A percentile compares a stretch with the other conserved stretches of the same genome.
Conservation (phyloP, 2,888 invertebrate genomes). For the Fragum sueziense region DNA sequence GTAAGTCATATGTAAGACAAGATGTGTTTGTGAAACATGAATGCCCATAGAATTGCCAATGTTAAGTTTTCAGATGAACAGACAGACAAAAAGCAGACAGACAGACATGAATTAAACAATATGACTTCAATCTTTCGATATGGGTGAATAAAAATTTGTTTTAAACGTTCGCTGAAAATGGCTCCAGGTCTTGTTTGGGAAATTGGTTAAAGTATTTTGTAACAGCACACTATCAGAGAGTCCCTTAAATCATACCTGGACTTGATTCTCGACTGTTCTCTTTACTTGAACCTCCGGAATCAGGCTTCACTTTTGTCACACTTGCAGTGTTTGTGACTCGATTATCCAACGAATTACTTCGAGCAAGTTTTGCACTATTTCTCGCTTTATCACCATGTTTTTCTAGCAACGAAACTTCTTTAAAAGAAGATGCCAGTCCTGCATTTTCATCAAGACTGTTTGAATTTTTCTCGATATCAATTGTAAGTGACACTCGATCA, state of each 20-base stretch:
- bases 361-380: background rate
- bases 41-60: too few relatives aligned
- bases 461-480: conserved; percentile 57
- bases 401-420: conserved; percentile 42
- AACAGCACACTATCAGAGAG: too few relatives aligned
- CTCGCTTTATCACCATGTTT: background rate
- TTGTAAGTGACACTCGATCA: conserved; percentile 75
- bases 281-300: conserved; percentile 6
- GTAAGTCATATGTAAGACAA: too few relatives aligned
- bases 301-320: background rate
- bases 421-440: conserved; percentile 57
- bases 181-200: too few relatives aligned
- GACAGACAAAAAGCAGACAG: too few relatives aligned
- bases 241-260: conserved; percentile 18
- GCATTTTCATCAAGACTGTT: conserved; percentile 51
- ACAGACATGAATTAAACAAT: too few relatives aligned
- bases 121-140: too few relatives aligned
- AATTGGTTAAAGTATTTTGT: too few relatives aligned
- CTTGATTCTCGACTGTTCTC: conserved; percentile 28
- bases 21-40: too few relatives aligned
- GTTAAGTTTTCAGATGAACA: too few relatives aligned
- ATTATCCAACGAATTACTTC: conserved; percentile 17
- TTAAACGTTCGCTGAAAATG: too few relatives aligned
- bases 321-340: background rate
- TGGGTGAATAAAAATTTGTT: too few relatives aligned